Evolutionary conservation across 1,140 invertebrate species (phyloP).

Genomic region (Caenorhabditis briggsae): DNA sequence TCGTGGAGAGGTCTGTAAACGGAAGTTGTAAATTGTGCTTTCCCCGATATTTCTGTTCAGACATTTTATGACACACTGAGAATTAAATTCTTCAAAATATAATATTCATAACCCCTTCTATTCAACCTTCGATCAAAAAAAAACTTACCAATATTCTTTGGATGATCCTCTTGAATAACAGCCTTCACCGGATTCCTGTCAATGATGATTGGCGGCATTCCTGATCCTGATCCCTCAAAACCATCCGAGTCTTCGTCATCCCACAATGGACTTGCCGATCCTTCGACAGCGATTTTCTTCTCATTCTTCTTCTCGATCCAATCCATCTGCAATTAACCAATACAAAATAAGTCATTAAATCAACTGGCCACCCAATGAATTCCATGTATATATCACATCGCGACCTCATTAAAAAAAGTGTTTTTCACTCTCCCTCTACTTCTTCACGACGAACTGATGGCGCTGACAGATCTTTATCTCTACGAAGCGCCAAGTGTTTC

Average conservation of each 20-base stretch:
- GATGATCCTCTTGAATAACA: conserved; percentile 32
- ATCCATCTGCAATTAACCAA: conserved; percentile 52
- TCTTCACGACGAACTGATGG: neutral
- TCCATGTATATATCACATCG: conserved; percentile 32
- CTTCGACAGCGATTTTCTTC: conserved; percentile 14
- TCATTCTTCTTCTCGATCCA: conserved; percentile 46
- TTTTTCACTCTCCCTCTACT: neutral
- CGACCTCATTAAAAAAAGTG: conserved; percentile 44
- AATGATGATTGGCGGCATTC: conserved; percentile 24
- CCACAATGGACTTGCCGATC: conserved; percentile 22
- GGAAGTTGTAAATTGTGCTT: neutral
- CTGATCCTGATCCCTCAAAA: conserved; percentile 4
- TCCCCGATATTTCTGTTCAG: neutral
- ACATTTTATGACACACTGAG: neutral
- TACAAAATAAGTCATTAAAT: conserved; percentile 35
- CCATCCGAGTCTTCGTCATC: conserved; percentile 35
- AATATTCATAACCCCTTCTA: no score
- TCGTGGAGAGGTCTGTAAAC: conserved; percentile 2
- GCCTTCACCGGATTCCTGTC: conserved; percentile 10
- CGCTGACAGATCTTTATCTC: conserved; percentile 32
- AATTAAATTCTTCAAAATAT: no score
- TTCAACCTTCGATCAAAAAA: neutral
- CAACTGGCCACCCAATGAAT: conserved; percentile 45
- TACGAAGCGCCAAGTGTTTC: no score
- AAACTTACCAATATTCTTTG: conserved; percentile 46